phyloP scores from a whole-genome alignment of 2,888 invertebrate genomes.

The Neoaliturus tenellus region DNA sequence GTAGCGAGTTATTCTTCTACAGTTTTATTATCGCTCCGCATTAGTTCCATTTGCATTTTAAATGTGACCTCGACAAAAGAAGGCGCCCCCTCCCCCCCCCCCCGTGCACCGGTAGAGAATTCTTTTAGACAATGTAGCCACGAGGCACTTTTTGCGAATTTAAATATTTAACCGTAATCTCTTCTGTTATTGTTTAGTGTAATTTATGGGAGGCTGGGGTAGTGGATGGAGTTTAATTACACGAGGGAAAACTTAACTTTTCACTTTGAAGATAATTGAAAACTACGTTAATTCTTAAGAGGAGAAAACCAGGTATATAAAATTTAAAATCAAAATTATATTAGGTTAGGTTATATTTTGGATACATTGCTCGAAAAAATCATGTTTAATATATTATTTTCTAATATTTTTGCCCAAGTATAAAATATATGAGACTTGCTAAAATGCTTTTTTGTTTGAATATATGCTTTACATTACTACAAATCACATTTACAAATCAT shows the following conservation, averaged over 20 bases:
- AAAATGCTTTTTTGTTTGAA: too few species aligned
- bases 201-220: neutral
- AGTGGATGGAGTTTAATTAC: neutral
- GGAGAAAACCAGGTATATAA: too few species aligned
- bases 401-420: too few species aligned
- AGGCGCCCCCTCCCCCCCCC: neutral
- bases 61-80: conserved; percentile 48
- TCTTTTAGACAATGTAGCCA: conserved; percentile 5
- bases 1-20: conserved; percentile 12
- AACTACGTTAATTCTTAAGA: too few species aligned
- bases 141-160: conserved; percentile 4
- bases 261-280: neutral
- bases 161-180: neutral
- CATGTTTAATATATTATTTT: too few species aligned
- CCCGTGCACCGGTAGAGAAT: neutral
- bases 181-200: neutral
- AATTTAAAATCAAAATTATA: too few species aligned
- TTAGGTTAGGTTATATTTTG: too few species aligned
- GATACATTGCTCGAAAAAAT: too few species aligned
- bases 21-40: conserved; percentile 46
- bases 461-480: too few species aligned
- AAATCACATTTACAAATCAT: too few species aligned
- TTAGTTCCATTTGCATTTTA: conserved; percentile 49
- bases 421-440: too few species aligned
- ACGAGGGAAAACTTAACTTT: neutral